Percentiles rank a stretch among this genome's conserved stretches.
These are phyloP conservation scores for Melanotaenia maccullochi DNA, from an alignment of 2,797 vertebrate genomes.

Conservation along the genomic window DNA sequence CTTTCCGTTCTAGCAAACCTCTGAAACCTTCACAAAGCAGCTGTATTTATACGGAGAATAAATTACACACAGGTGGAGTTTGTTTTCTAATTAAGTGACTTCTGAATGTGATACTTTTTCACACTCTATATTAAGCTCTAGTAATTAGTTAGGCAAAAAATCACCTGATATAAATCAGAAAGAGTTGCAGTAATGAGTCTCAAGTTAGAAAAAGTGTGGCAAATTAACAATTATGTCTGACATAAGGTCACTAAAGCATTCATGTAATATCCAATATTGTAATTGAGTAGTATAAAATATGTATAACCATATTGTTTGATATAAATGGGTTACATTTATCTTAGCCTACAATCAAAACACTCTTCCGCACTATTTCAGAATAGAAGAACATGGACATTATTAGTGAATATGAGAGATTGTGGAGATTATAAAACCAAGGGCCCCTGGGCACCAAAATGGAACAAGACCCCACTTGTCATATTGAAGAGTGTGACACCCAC, in stretches of 20 bases:
- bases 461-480: background rate
- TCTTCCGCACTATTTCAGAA: background rate
- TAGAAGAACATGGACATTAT: background rate
- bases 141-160: background rate
- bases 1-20: too few relatives aligned
- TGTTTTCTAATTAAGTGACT: too few relatives aligned
- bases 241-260: background rate
- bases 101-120: too few relatives aligned
- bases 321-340: background rate
- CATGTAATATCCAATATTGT: background rate
- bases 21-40: too few relatives aligned
- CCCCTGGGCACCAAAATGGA: background rate
- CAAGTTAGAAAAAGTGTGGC: background rate
- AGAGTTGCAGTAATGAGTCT: background rate
- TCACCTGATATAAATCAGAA: background rate
- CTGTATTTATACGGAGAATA: too few relatives aligned
- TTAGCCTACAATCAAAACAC: background rate
- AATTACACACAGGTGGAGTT: too few relatives aligned
- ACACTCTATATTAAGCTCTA: too few relatives aligned
- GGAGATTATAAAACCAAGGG: background rate
- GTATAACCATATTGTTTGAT: background rate
- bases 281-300: background rate
- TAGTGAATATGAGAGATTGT: background rate
- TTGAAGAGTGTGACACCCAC: background rate
- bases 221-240: background rate